phyloP scores from a whole-genome alignment of 1,140 invertebrate species.

The Drosophila nigromelanica region DNA sequence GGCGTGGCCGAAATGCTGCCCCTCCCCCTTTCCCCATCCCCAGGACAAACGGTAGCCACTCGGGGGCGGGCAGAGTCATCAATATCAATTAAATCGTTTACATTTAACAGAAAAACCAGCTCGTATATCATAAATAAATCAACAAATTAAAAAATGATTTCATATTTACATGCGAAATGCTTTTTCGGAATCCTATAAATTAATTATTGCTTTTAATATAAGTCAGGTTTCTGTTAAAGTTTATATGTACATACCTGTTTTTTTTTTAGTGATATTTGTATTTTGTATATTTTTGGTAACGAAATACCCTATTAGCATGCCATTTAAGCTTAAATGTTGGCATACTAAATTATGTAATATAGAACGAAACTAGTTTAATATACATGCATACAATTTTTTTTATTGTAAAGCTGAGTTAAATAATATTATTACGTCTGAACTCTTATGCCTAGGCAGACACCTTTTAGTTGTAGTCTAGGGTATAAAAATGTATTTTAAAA shows the following conservation, averaged over 20 bases:
- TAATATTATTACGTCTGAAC: no score
- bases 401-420: no score
- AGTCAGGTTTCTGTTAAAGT: not conserved
- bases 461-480: not conserved
- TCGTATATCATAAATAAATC: constrained; percentile 51
- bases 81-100: constrained; percentile 74
- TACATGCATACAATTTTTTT: no score
- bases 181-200: not conserved
- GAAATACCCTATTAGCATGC: not conserved
- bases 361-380: not conserved
- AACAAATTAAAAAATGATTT: constrained; percentile 29
- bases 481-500: not conserved
- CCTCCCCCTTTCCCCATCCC: constrained; percentile 8
- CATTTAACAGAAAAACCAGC: constrained; percentile 47
- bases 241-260: no score
- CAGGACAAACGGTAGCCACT: constrained; percentile 3
- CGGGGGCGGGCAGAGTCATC: constrained; percentile 45
- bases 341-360: not conserved
- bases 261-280: not conserved
- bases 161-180: constrained; percentile 22
- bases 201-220: not conserved
- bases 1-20: not conserved
- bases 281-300: not conserved
- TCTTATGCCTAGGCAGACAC: no score
- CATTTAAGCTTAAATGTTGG: not conserved